Conservation (phyloP, 92 coral and sea anemone genomes). For the Muricea muricata region DNA sequence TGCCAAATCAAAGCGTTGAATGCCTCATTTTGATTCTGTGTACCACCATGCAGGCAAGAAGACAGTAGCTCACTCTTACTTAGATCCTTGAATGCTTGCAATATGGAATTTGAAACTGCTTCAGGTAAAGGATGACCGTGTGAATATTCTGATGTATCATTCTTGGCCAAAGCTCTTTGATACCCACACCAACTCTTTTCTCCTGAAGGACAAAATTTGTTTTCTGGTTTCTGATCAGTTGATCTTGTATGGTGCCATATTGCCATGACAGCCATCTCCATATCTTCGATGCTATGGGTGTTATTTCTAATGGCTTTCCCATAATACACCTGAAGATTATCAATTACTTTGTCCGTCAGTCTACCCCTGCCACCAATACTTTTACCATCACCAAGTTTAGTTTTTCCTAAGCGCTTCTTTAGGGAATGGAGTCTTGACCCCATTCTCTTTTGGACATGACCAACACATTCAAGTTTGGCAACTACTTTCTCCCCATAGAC, state of each 20-base stretch:
- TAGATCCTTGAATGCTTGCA: conserved; percentile 14
- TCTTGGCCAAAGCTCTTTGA: background rate
- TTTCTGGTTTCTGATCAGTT: conserved; percentile 52
- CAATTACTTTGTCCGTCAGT: conserved; percentile 40
- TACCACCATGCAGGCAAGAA: conserved; percentile 15
- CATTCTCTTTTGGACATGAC: conserved; percentile 55
- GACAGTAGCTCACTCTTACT: background rate
- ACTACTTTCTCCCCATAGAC: conserved; percentile 54
- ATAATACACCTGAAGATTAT: conserved; percentile 56
- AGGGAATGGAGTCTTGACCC: conserved; percentile 59
- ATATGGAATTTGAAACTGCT: background rate
- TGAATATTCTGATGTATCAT: background rate
- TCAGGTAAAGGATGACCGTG: conserved; percentile 20
- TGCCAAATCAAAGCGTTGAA: too few species aligned
- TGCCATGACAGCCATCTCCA: conserved; percentile 61
- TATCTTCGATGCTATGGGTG: conserved; percentile 46
- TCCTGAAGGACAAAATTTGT: conserved; percentile 36
- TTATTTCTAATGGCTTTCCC: too few species aligned
- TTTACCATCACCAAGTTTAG: conserved; percentile 54
- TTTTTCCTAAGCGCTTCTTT: conserved; percentile 51
- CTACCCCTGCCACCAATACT: conserved; percentile 57
- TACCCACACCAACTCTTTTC: background rate
- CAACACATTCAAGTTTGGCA: conserved; percentile 60
- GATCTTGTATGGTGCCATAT: conserved; percentile 59
- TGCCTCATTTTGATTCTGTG: too few species aligned